These are phyloP conservation scores for Sesia apiformis DNA, from an alignment of 2,888 invertebrate genomes.

Conservation along the genomic window DNA sequence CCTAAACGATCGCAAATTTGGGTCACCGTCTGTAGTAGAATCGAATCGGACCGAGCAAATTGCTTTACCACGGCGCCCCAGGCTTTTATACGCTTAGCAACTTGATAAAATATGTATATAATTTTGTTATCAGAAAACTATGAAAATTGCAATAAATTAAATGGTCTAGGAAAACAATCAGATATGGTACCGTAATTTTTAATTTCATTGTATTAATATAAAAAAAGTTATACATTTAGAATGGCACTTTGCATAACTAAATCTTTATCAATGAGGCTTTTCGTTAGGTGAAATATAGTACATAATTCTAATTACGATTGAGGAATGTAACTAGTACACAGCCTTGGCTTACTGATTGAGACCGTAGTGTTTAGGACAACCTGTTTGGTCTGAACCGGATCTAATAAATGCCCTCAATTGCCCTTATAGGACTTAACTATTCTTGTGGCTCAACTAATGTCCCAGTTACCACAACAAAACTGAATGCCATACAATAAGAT, in stretches of 20 bases:
- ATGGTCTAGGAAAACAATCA: background rate
- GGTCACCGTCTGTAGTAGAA: slow-evolving; percentile 23
- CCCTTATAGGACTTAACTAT: slow-evolving; percentile 33
- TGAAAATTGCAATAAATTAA: background rate
- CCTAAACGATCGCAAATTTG: slow-evolving; percentile 23
- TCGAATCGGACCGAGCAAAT: slow-evolving; percentile 31
- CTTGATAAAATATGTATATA: slow-evolving; percentile 19
- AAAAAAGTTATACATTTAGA: background rate
- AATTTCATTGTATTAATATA: background rate
- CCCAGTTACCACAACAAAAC: background rate
- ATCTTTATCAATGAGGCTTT: background rate
- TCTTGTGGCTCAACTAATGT: background rate
- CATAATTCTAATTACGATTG: background rate
- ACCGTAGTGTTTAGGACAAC: slow-evolving; percentile 32
- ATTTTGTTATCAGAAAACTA: slow-evolving; percentile 1
- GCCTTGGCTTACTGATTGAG: slow-evolving; percentile 49
- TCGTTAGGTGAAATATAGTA: no score
- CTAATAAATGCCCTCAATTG: slow-evolving; percentile 46
- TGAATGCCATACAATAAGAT: slow-evolving; percentile 32
- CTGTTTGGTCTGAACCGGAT: slow-evolving; percentile 46
- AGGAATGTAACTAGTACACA: slow-evolving; percentile 23
- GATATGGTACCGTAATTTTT: background rate
- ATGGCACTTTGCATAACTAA: background rate
- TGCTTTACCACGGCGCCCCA: slow-evolving; percentile 26
- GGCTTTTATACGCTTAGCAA: slow-evolving; percentile 21